A percentile compares a stretch with the other conserved stretches of the same genome.
phyloP scores from a whole-genome alignment of 1,140 invertebrate genomes.

The Papilio machaon region DNA sequence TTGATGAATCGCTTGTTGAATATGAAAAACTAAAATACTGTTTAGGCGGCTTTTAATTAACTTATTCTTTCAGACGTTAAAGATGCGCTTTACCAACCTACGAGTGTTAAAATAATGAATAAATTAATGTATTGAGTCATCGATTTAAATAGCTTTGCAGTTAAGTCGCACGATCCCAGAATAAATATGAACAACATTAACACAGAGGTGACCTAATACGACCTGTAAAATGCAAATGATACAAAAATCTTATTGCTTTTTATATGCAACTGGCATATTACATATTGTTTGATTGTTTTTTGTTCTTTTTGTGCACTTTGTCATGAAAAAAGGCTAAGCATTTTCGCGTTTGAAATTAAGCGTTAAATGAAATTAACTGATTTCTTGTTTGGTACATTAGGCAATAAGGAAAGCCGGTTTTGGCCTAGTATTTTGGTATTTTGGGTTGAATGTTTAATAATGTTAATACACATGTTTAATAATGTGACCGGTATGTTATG shows the following conservation, averaged over 20 bases:
- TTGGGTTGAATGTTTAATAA: neutral
- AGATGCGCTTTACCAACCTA: neutral
- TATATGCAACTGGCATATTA: neutral
- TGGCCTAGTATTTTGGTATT: neutral
- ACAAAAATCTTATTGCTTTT: slow-evolving; percentile 1
- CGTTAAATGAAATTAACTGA: neutral
- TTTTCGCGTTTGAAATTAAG: neutral
- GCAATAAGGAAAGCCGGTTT: neutral
- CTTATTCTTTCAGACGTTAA: neutral
- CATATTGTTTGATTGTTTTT: neutral
- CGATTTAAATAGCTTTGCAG: neutral
- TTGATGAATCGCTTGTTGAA: neutral
- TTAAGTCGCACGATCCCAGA: slow-evolving; percentile 7
- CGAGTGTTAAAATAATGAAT: neutral
- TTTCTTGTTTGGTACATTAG: neutral
- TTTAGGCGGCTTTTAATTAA: neutral
- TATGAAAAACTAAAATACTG: neutral
- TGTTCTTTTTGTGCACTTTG: neutral
- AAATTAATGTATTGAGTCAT: neutral
- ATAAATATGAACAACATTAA: slow-evolving; percentile 7
- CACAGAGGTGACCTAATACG: slow-evolving; percentile 6
- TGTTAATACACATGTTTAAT: slow-evolving; percentile 23
- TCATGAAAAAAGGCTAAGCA: neutral
- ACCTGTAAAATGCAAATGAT: neutral
- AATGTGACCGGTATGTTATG: slow-evolving; percentile 26